Conservation (phyloP, 2,113 vertebrate species). For the Salminus brasiliensis region DNA sequence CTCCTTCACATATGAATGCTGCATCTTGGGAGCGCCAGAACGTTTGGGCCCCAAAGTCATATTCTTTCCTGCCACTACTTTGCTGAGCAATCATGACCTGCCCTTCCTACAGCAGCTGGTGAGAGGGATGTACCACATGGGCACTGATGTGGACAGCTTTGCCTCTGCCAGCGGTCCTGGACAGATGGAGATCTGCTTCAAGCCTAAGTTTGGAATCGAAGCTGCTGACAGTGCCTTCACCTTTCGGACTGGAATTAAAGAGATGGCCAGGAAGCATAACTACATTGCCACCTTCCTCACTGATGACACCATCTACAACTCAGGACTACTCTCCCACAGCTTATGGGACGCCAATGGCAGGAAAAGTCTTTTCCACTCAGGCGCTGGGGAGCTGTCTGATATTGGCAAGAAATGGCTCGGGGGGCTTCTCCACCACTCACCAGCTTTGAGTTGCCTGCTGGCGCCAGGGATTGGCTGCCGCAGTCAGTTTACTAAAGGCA, state of each 20-base stretch:
- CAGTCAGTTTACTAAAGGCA: slow-evolving; percentile 79
- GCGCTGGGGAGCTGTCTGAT: slow-evolving; percentile 75
- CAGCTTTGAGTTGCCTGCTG: slow-evolving; percentile 91
- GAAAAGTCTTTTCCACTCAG: slow-evolving; percentile 80
- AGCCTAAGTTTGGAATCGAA: slow-evolving; percentile 85
- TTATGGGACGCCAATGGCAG: slow-evolving; percentile 84
- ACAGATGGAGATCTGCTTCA: slow-evolving; percentile 91
- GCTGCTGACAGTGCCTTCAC: slow-evolving; percentile 91
- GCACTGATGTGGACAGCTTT: slow-evolving; percentile 89
- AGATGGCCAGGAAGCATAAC: slow-evolving; percentile 88
- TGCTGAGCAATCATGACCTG: slow-evolving; percentile 87
- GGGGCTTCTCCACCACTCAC: slow-evolving; percentile 85
- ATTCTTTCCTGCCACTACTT: slow-evolving; percentile 85
- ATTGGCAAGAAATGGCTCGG: slow-evolving; percentile 87
- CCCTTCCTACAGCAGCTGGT: slow-evolving; percentile 91
- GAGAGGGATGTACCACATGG: slow-evolving; percentile 88
- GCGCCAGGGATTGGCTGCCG: slow-evolving; percentile 84
- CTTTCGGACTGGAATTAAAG: slow-evolving; percentile 90
- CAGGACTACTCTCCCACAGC: slow-evolving; percentile 85
- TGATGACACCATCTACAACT: slow-evolving; percentile 84
- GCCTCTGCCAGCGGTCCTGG: slow-evolving; percentile 86
- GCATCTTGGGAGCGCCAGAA: slow-evolving; percentile 83
- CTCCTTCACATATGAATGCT: slow-evolving; percentile 92
- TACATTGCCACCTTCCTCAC: slow-evolving; percentile 90
- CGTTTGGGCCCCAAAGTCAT: slow-evolving; percentile 85